Evolutionary conservation across 2,888 invertebrate species (phyloP).

Genomic region (Patella pellucida): DNA sequence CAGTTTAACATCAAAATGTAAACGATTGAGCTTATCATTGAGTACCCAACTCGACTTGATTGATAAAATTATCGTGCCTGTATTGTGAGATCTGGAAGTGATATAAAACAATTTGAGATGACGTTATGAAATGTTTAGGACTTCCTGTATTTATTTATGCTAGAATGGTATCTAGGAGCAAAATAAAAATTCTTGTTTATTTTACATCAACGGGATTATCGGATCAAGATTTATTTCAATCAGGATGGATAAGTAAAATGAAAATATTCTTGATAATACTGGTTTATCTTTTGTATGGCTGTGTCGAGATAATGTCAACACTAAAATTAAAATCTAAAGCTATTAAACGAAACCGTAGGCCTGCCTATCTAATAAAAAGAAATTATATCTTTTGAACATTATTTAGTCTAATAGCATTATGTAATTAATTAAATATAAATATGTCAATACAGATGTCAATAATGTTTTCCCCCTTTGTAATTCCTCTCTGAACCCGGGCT

Average conservation of each 20-base stretch:
- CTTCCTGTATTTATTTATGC: neutral
- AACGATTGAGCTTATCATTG: neutral
- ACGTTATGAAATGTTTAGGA: neutral
- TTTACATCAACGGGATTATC: neutral
- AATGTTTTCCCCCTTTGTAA: too few relatives aligned
- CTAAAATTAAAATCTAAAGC: too few relatives aligned
- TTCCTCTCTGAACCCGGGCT: too few relatives aligned
- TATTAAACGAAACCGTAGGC: too few relatives aligned
- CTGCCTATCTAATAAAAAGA: too few relatives aligned
- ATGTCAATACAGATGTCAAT: too few relatives aligned
- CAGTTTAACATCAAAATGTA: neutral
- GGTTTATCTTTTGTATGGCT: too few relatives aligned
- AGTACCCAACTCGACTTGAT: neutral
- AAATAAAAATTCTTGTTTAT: neutral
- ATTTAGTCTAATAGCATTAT: too few relatives aligned
- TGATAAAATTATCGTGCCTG: slow-evolving; percentile 1
- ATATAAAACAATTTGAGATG: neutral
- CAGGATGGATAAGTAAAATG: neutral
- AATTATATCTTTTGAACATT: too few relatives aligned
- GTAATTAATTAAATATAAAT: too few relatives aligned
- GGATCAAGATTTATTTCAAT: neutral
- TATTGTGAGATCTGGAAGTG: neutral
- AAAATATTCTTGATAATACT: neutral
- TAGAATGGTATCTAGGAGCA: neutral
- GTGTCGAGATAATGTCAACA: too few relatives aligned